Conservation (phyloP, 2,888 invertebrate species). For the Caenorhabditis sulstoni region DNA sequence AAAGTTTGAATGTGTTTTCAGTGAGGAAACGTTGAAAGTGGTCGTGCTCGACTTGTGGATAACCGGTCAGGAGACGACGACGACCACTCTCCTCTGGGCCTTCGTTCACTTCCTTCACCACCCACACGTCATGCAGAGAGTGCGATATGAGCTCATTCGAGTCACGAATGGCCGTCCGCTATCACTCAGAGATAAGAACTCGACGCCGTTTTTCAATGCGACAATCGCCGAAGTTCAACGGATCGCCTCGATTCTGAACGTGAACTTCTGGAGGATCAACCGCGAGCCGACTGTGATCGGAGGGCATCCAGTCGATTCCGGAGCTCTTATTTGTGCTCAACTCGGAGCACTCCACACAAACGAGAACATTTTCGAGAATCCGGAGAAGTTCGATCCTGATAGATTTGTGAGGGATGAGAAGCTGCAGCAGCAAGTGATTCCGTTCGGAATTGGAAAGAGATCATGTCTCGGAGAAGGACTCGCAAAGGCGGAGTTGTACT, state of each 20-base stretch:
- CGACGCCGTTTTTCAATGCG: conserved; percentile 14
- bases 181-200: not conserved
- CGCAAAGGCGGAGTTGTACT: conserved; percentile 62
- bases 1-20: no score
- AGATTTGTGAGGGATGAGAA: conserved; percentile 24
- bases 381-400: conserved; percentile 32
- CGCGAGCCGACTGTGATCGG: conserved; percentile 5
- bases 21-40: no score
- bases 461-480: conserved; percentile 60
- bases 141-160: conserved; percentile 8
- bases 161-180: conserved; percentile 19
- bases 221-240: conserved; percentile 20
- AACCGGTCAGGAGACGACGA: conserved; percentile 39
- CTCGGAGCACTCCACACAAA: conserved; percentile 11
- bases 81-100: conserved; percentile 25
- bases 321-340: conserved; percentile 31
- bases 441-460: conserved; percentile 64
- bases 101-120: conserved; percentile 24
- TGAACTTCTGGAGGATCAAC: conserved; percentile 22
- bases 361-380: conserved; percentile 32
- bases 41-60: conserved; percentile 43
- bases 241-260: conserved; percentile 18
- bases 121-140: not conserved
- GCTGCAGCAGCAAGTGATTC: conserved; percentile 31
- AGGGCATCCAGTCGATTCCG: conserved; percentile 24